Evolutionary conservation across 2,113 vertebrate genomes (phyloP).

Genomic region (Anser cygnoides): DNA sequence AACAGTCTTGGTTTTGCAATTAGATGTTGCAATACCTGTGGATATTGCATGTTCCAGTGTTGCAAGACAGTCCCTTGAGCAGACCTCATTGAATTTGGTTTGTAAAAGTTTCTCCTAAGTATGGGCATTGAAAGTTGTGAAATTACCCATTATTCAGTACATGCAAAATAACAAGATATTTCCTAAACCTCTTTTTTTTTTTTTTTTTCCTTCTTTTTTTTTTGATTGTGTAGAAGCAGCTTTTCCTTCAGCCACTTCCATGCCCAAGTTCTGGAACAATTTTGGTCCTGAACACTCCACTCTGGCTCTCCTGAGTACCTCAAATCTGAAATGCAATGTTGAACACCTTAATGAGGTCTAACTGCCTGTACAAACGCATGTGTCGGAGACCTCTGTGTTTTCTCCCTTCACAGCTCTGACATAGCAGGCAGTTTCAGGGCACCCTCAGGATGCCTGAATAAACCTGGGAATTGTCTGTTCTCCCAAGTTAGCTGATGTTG

Average conservation of each 20-base stretch:
- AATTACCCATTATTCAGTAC: conserved; percentile 34
- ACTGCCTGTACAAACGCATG: background rate
- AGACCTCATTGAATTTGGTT: conserved; percentile 50
- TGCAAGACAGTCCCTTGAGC: conserved; percentile 63
- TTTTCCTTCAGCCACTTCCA: background rate
- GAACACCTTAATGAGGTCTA: background rate
- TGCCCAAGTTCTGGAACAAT: background rate
- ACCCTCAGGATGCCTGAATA: background rate
- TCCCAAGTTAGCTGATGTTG: background rate
- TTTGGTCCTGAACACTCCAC: background rate
- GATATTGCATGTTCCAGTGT: conserved; percentile 43
- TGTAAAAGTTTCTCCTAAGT: conserved; percentile 37
- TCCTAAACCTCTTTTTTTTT: background rate
- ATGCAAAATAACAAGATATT: conserved; percentile 5
- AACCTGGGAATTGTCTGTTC: background rate
- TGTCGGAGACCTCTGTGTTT: background rate
- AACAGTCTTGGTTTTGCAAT: conserved; percentile 60
- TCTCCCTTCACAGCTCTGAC: background rate
- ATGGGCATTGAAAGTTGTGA: conserved; percentile 39
- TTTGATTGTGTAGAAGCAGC: background rate
- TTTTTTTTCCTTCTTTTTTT: background rate
- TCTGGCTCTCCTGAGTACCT: background rate
- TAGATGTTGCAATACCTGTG: conserved; percentile 66
- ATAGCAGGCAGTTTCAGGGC: background rate
- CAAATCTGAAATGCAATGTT: background rate